These are phyloP conservation scores for Erithacus rubecula DNA, from an alignment of 2,797 vertebrate genomes.

Conservation along the genomic window DNA sequence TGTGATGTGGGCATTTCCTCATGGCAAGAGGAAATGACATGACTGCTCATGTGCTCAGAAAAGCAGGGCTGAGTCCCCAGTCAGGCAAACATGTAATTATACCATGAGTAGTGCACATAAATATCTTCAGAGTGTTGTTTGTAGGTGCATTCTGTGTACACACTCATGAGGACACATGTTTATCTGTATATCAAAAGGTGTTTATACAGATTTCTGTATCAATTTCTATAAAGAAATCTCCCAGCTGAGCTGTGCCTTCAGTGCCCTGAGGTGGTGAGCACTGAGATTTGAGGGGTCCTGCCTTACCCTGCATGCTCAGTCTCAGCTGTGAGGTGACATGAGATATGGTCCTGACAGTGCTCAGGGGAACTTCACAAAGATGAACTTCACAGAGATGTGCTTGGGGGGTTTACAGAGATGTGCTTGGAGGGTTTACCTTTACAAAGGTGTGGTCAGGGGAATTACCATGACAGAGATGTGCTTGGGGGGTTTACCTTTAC, in stretches of 20 bases:
- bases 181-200: neutral
- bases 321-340: neutral
- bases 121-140: neutral
- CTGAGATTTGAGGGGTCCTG: neutral
- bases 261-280: neutral
- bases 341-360: neutral
- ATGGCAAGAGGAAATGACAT: neutral
- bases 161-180: rapidly evolving
- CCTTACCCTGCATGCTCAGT: neutral
- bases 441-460: neutral
- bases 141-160: neutral
- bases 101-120: neutral
- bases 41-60: neutral
- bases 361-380: neutral
- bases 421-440: too few species aligned
- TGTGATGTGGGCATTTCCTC: neutral
- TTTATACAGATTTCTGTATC: neutral
- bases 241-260: neutral
- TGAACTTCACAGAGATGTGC: neutral
- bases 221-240: neutral
- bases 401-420: neutral
- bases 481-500: neutral
- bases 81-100: neutral
- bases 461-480: neutral
- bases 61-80: neutral